phyloP scores from a whole-genome alignment of 2,113 vertebrate species.

The Dermatemys mawii region DNA sequence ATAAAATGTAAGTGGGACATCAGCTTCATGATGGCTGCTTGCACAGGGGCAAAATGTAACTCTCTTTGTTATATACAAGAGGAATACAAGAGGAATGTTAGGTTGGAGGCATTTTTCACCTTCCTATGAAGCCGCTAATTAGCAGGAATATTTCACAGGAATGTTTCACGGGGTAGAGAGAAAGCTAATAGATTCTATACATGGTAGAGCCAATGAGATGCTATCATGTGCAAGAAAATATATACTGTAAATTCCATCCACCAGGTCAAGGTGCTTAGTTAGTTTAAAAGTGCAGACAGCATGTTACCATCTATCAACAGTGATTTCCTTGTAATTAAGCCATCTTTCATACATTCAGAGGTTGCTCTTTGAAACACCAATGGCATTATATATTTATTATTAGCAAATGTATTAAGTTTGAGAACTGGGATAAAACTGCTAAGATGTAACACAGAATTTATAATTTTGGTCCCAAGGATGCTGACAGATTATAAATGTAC shows the following conservation, averaged over 20 bases:
- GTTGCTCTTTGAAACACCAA: conserved; percentile 17
- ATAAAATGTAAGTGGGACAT: background rate
- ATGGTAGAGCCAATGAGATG: background rate
- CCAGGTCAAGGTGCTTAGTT: accelerated
- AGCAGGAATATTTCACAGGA: background rate
- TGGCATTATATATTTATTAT: conserved; percentile 43
- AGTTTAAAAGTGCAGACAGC: background rate
- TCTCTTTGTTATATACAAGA: background rate
- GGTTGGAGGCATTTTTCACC: background rate
- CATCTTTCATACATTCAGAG: background rate
- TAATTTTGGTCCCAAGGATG: background rate
- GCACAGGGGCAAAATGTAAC: background rate
- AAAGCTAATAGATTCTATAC: background rate
- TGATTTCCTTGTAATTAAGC: background rate
- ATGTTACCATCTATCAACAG: accelerated
- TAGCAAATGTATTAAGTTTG: conserved; percentile 25
- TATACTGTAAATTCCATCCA: background rate
- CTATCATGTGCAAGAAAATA: background rate
- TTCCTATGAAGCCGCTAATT: background rate
- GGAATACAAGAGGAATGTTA: background rate
- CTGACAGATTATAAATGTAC: background rate
- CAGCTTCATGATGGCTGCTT: background rate
- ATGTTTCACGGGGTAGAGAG: background rate
- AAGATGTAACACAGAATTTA: background rate
- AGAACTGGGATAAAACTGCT: conserved; percentile 34